Conservation (phyloP, 2,888 invertebrate genomes). For the Gari tellinella region DNA sequence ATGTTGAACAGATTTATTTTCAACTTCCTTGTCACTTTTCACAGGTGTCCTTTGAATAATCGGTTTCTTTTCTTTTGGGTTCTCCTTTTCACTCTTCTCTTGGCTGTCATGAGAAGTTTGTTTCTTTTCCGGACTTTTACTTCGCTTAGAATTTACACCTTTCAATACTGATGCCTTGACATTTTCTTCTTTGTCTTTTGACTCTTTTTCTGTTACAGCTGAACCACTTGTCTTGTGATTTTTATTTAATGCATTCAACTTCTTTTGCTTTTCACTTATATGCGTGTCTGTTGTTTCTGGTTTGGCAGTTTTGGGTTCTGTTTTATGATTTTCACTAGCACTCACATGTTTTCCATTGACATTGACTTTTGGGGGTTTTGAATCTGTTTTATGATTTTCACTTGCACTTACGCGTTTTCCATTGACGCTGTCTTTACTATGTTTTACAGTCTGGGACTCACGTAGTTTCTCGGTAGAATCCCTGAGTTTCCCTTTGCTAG, state of each 20-base stretch:
- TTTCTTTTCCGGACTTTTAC: constrained; percentile 16
- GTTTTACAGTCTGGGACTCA: too few relatives aligned
- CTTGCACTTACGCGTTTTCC: not conserved
- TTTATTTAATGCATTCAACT: too few relatives aligned
- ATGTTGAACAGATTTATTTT: too few relatives aligned
- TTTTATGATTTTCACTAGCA: not conserved
- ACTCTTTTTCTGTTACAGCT: not conserved
- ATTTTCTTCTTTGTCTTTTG: not conserved
- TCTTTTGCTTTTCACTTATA: too few relatives aligned
- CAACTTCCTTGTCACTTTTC: not conserved
- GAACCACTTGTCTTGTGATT: not conserved
- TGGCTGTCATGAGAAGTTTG: not conserved
- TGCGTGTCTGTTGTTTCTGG: too few relatives aligned
- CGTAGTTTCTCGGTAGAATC: too few relatives aligned
- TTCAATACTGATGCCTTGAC: constrained; percentile 37
- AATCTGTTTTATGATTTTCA: not conserved
- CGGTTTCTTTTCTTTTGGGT: constrained; percentile 7
- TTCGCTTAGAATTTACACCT: constrained; percentile 23
- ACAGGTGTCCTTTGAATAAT: not conserved
- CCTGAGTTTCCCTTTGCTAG: not conserved
- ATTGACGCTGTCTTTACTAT: not conserved
- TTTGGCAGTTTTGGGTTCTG: not conserved
- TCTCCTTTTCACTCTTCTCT: not conserved
- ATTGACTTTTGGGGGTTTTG: too few relatives aligned
- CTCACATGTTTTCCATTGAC: too few relatives aligned